Evolutionary conservation across 2,113 vertebrate genomes (phyloP).

Genomic region (Fregetta grallaria): DNA sequence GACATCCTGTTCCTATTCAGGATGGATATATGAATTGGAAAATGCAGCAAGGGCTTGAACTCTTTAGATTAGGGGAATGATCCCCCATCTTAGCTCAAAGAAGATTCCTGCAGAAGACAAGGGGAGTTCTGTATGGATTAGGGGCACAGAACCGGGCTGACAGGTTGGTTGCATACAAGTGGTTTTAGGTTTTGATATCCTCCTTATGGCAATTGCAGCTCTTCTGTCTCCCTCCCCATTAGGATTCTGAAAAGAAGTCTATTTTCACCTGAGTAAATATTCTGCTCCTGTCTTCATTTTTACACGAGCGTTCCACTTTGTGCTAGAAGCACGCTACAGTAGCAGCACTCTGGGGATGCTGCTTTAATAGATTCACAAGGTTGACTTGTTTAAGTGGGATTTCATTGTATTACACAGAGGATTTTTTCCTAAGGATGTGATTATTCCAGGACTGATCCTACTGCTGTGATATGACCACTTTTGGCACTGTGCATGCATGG

Average conservation of each 20-base stretch:
- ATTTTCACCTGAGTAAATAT: slow-evolving; percentile 52
- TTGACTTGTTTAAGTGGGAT: slow-evolving; percentile 72
- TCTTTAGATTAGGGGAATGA: slow-evolving; percentile 31
- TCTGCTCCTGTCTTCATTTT: slow-evolving; percentile 12
- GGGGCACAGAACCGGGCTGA: background rate
- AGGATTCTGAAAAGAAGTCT: background rate
- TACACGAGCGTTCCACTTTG: background rate
- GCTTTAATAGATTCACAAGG: slow-evolving; percentile 57
- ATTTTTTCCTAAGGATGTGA: slow-evolving; percentile 71
- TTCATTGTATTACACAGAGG: slow-evolving; percentile 61
- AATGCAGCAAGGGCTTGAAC: slow-evolving; percentile 18
- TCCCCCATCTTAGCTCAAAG: background rate
- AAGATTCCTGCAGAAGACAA: background rate
- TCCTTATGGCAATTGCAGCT: background rate
- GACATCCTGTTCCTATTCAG: background rate
- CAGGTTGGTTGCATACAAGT: background rate
- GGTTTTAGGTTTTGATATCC: background rate
- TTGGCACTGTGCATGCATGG: slow-evolving; percentile 58
- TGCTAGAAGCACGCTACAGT: background rate
- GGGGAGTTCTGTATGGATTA: background rate
- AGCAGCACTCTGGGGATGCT: slow-evolving; percentile 47
- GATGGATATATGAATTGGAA: background rate
- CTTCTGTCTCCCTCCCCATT: background rate
- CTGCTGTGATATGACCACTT: slow-evolving; percentile 63
- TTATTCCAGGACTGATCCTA: slow-evolving; percentile 70